Evolutionary conservation across 2,113 vertebrate genomes (phyloP), one percentile per base, ranked within the genome.

Genomic region (Cryptoleucopteryx plumbea): DNA sequence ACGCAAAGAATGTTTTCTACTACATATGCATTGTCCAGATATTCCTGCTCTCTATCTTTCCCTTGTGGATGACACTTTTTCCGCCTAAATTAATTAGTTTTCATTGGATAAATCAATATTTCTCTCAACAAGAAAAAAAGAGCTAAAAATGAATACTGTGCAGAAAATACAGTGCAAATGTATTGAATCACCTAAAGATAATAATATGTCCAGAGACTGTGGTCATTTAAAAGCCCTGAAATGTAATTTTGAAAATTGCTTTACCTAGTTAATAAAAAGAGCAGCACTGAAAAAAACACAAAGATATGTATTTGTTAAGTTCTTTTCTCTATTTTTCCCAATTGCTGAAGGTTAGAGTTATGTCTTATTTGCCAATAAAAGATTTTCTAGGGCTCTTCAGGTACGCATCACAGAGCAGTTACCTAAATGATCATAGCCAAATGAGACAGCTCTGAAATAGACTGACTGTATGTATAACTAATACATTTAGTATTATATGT

Each of bases 181-280:
- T 83, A 79, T 32, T 82, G 56, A 92, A 75, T 18, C 52, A 34
- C 65, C 27, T 36, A 63, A 94, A 88, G 67, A 86, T 56, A 38
- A 56, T 27, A 48, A 45, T 66, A 36, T 21, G 40, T 48, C 53
- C 88, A 88, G 70, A 84, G 56, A 82, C 16, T 53, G 22, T 13
- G 16, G 48, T 47, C 55, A 82, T 93, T 94, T 95, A 67, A 90
- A 95, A 84, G 61, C 34, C 61, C 31, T 83, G 38, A 86, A 88
- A 95, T 56, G 47, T 73, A 75, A 92, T 91, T 91, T 74, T 80
- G 81, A 75, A 88, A 90, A 94, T 70, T 79, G 47, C 58, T 93
- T 96, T 85, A 72, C 45, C 2, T 7, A 87, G 83, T 63, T 94
- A 68, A 85, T 82, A 83, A 90, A 96, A 90, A 90, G 65, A 55